Evolutionary conservation across 2,888 invertebrate genomes (phyloP).

Genomic region (Tanypteryx hageni): DNA sequence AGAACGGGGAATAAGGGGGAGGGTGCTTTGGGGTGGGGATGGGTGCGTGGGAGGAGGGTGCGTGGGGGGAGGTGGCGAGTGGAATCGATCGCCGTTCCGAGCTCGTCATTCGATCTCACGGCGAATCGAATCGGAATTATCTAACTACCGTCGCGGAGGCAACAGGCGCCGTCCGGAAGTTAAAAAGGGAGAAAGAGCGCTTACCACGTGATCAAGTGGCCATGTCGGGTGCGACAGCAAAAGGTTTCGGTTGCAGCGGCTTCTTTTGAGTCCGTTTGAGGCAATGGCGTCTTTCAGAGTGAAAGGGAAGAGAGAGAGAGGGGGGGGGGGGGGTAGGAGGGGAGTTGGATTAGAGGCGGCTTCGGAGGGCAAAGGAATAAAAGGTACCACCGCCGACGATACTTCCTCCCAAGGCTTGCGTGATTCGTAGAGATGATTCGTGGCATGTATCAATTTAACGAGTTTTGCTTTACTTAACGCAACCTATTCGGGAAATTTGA

Average conservation of each 20-base stretch:
- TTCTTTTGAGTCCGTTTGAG: not conserved
- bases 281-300: not conserved
- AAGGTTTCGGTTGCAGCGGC: constrained; percentile 16
- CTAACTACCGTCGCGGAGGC: not conserved
- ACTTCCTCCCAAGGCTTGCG: not conserved
- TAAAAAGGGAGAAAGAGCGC: not conserved
- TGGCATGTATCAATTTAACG: not conserved
- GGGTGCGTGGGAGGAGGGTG: too few relatives aligned
- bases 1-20: too few relatives aligned
- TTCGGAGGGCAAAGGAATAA: not conserved
- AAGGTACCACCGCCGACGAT: not conserved
- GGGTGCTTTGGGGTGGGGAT: too few relatives aligned
- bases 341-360: not conserved
- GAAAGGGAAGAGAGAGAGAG: not conserved
- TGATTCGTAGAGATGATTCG: not conserved
- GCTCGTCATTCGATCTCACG: too few relatives aligned
- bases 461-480: too few relatives aligned
- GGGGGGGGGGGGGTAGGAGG: not conserved
- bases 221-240: not conserved
- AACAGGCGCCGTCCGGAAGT: not conserved
- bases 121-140: too few relatives aligned
- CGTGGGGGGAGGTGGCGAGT: too few relatives aligned
- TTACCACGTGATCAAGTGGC: constrained; percentile 1
- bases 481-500: too few relatives aligned
- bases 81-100: too few relatives aligned